Conservation (phyloP, 2,797 vertebrate species). For the Mycteria americana region DNA sequence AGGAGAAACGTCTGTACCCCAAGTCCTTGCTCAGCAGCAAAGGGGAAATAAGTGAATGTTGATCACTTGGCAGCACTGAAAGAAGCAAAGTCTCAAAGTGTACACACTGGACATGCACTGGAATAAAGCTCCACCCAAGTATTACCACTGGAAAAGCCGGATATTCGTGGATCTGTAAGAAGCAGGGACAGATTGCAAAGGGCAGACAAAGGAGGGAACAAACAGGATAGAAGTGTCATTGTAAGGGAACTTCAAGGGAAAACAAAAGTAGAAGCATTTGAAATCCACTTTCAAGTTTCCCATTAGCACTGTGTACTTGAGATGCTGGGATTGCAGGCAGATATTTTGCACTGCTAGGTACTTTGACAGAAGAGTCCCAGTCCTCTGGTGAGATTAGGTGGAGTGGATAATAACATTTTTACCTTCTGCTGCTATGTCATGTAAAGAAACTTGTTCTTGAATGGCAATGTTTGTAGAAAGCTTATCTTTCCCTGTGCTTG, state of each 20-base stretch:
- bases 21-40: background rate
- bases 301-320: background rate
- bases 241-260: background rate
- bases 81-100: background rate
- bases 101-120: background rate
- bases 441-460: background rate
- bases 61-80: background rate
- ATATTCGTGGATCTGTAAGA: background rate
- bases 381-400: background rate
- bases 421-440: background rate
- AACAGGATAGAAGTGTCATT: background rate
- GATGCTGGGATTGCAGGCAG: background rate
- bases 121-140: background rate
- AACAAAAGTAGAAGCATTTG: background rate
- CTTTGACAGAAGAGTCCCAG: background rate
- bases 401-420: background rate
- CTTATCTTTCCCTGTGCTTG: background rate
- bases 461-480: background rate
- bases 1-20: background rate
- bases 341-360: background rate
- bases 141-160: background rate
- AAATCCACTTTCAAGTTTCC: background rate
- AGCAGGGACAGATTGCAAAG: background rate
- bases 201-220: background rate
- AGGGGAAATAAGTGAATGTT: background rate